Evolutionary conservation across 2,113 vertebrate genomes (phyloP).

Genomic region (Tautogolabrus adspersus): DNA sequence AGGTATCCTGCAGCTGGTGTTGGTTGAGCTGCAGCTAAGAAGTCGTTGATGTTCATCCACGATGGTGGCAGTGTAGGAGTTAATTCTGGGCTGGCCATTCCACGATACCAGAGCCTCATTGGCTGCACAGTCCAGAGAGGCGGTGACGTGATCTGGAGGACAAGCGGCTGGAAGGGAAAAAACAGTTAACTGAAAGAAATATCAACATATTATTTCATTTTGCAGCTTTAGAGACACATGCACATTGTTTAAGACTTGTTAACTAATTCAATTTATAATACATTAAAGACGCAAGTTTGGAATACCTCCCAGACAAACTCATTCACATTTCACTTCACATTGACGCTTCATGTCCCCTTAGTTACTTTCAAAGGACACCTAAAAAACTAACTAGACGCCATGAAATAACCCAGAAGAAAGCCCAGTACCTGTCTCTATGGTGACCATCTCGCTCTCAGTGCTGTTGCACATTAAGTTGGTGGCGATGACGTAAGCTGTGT

Average conservation of each 20-base stretch:
- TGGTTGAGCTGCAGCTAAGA: slow-evolving; percentile 78
- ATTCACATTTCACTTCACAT: not conserved
- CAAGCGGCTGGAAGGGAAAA: slow-evolving; percentile 73
- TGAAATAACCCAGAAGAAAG: not conserved
- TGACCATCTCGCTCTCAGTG: slow-evolving; percentile 68
- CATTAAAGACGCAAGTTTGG: not conserved
- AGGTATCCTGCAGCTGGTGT: slow-evolving; percentile 70
- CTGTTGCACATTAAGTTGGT: slow-evolving; percentile 84
- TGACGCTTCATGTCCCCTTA: too few relatives aligned
- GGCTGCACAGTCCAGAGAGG: slow-evolving; percentile 74
- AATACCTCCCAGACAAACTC: not conserved
- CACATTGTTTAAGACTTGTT: not conserved
- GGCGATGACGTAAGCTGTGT: slow-evolving; percentile 69
- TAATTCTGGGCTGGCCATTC: slow-evolving; percentile 40
- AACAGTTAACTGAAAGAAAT: not conserved
- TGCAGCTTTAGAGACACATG: not conserved
- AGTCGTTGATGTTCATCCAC: slow-evolving; percentile 55
- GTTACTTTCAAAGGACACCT: too few relatives aligned
- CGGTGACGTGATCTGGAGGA: slow-evolving; percentile 65
- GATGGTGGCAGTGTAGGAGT: slow-evolving; percentile 76
- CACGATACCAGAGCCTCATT: slow-evolving; percentile 79
- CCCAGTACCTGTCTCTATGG: slow-evolving; percentile 80
- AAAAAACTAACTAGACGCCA: not conserved
- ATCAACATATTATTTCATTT: not conserved
- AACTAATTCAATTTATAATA: not conserved